A percentile compares a stretch with the other conserved stretches of the same genome.
Evolutionary conservation across 2,113 vertebrate species (phyloP).

Genomic region (Eptatretus burgeri): DNA sequence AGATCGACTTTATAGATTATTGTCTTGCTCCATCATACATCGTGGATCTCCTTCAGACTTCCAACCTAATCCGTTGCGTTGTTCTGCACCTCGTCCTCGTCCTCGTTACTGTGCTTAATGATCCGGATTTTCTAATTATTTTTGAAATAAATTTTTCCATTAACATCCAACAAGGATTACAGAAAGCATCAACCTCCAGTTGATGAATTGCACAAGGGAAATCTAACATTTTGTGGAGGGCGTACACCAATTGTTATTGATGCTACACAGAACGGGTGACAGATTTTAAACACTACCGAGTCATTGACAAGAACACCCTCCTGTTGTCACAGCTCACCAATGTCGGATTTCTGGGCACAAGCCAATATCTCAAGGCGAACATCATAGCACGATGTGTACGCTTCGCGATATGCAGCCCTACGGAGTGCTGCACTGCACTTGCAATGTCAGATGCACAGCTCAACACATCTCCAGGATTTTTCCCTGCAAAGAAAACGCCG

Average conservation of each 20-base stretch:
- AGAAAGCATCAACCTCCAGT: no score
- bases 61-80: no score
- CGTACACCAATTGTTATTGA: neutral
- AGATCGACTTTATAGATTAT: no score
- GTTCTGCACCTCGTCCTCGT: no score
- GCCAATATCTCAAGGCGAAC: conserved; percentile 31
- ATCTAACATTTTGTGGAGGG: neutral
- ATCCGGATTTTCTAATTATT: no score
- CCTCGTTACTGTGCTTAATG: no score
- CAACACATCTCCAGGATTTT: conserved; percentile 29
- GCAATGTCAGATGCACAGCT: conserved; percentile 47
- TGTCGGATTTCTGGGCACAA: conserved; percentile 24
- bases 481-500: conserved; percentile 20
- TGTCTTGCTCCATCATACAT: no score
- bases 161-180: no score
- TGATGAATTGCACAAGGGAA: neutral
- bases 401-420: conserved; percentile 34
- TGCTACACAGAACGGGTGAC: neutral
- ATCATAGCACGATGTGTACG: conserved; percentile 50
- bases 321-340: conserved; percentile 26
- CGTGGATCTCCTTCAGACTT: no score
- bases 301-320: neutral
- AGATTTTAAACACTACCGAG: neutral
- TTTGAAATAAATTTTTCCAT: no score
- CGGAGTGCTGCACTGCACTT: conserved; percentile 33